Evolutionary conservation across 1,140 invertebrate genomes (phyloP).

Genomic region (Drosophila melanica): DNA sequence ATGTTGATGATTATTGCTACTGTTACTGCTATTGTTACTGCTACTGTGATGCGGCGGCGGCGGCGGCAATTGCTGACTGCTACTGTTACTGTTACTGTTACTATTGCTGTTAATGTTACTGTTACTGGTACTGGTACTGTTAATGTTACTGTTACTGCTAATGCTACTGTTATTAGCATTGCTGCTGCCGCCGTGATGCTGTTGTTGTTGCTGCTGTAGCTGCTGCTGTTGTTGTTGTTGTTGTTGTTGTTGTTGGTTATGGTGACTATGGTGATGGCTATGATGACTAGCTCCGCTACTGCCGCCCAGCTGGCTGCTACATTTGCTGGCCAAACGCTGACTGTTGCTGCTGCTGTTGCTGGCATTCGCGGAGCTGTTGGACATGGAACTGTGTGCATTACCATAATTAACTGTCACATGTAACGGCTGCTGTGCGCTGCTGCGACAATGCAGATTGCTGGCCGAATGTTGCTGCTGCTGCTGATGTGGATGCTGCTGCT

Average conservation of each 20-base stretch:
- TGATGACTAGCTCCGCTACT: constrained; percentile 42
- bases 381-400: constrained; percentile 63
- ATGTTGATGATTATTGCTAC: constrained; percentile 69
- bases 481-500: constrained; percentile 57
- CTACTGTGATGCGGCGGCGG: constrained; percentile 46
- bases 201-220: constrained; percentile 18
- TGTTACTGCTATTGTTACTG: constrained; percentile 52
- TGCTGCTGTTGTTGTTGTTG: constrained; percentile 17
- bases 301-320: constrained; percentile 51
- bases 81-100: constrained; percentile 55
- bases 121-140: constrained; percentile 27
- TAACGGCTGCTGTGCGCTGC: constrained; percentile 51
- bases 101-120: constrained; percentile 48
- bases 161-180: constrained; percentile 1
- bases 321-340: constrained; percentile 72
- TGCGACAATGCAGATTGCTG: constrained; percentile 58
- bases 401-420: constrained; percentile 68
- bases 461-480: constrained; percentile 51
- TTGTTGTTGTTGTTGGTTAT: background rate
- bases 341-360: constrained; percentile 47
- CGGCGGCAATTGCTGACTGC: constrained; percentile 16
- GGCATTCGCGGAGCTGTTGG: constrained; percentile 32
- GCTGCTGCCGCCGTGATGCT: constrained; percentile 28
- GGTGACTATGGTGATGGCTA: constrained; percentile 49
- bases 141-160: constrained; percentile 3